Evolutionary conservation across 2,888 invertebrate genomes (phyloP), one percentile per base, ranked within the genome.

Genomic region (Gastrophysa polygoni): DNA sequence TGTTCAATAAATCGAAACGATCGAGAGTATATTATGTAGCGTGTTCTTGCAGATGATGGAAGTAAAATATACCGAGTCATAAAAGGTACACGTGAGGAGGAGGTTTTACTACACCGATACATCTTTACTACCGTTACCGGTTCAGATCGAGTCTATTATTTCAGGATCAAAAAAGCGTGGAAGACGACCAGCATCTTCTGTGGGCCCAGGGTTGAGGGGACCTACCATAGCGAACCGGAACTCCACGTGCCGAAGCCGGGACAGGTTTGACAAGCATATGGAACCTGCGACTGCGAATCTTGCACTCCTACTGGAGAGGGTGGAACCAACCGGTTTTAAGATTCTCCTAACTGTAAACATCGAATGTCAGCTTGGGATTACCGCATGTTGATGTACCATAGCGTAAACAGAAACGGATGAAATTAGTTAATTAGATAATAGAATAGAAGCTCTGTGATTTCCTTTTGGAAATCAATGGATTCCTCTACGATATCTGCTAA

Each of bases 241-340:
- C 73, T 69, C 70, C 77, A 76, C 77, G 77, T 78, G 77, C 75
- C 75, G 52, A 64, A 70, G 69, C 69, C 69, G 59, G 70, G 72
- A 78, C 77, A 75, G 78, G 78, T 78, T 78, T 77, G 78, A 77
- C 78, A 66, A 71, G 75, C 78, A 78, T 78, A 75, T 78, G 79
- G 66, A n/a, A n/a, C n/a, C n/a, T n/a, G n/a, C n/a, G 56, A 60
- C 28, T 24, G 14, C 38, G 48, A 24, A 38, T 18, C 38, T 32
- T 3, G 10, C 6, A 14, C n/a, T 38, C 20, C 52, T 14, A 24
- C 14, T 34, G 34, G 2, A 73, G 72, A 70, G 76, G 76, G 75
- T 73, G 73, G 71, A 64, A 61, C 28, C 58, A 68, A 76, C 75
- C 74, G 75, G 75, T 76, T 75, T 63, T 66, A 18, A 43, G 49